Base-by-base conservation (phyloP, 2,888 invertebrate species). In the Beris morrisii region DNA sequence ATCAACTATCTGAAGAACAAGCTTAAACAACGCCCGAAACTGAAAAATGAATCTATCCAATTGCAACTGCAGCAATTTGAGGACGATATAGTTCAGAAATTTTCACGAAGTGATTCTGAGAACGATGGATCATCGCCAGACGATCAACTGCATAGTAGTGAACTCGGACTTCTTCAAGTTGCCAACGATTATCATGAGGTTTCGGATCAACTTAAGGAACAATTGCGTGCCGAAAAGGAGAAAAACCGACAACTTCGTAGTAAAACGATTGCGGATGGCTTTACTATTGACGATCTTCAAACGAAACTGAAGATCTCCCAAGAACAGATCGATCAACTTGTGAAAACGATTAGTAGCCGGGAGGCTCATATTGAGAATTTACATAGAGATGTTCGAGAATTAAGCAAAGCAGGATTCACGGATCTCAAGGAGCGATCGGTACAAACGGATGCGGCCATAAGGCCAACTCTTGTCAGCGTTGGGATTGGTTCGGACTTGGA, bases 201-300 rank as follows among this genome's bases (percentile, higher is more conserved):
- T n/a, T n/a, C 9, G 22, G 58, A 30, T 22, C 45, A 45, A 45
- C n/a, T 58, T 3, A 58, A 58, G 28, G 22, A 45, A 58, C 44
- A 45, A 11, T 28, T 58, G 5, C 46, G n/a, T 12, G 12, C 30
- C 12, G 58, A 58, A 30, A 22, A 45, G 12, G 12, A 46, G 11
- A 45, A 22, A 2, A 45, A 44, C 7, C 44, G 11, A n/a, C 15
- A 45, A 9, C 46, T 46, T 11, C 22, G 28, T 45, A 11, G 12
- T 4, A 22, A 58, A 46, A 28, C 30, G 4, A 31, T 28, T 3
- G n/a, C 45, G 11, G 4, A 58, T n/a, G 13, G 13, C 7, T 11
- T 9, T 5, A 46, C 44, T n/a, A 30, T 45, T 46, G 58, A 58
- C 22, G 28, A 58, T 11, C 46, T 58, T 4, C n/a, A 45, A n/a